Evolutionary conservation across 2,888 invertebrate species (phyloP).

Genomic region (Parasteatoda lunata): DNA sequence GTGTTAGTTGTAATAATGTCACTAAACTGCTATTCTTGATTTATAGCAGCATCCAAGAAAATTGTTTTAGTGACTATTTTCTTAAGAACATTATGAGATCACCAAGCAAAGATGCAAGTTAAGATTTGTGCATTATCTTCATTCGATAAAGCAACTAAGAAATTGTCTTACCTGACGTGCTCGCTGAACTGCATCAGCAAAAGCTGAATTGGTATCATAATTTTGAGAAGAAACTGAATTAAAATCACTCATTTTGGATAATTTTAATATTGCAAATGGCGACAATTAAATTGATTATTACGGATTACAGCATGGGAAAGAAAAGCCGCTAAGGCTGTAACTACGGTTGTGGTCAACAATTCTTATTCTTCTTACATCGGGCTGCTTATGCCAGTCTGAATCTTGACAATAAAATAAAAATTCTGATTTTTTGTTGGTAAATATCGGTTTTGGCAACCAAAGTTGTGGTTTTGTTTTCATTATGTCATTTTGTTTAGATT

Average conservation of each 20-base stretch:
- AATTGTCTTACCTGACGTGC: constrained; percentile 67
- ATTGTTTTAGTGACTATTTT: neutral
- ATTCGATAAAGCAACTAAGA: neutral
- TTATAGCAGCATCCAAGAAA: neutral
- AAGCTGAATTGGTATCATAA: constrained; percentile 67
- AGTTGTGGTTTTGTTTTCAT: too few relatives aligned
- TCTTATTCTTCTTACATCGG: too few relatives aligned
- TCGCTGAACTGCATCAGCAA: constrained; percentile 70
- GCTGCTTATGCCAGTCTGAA: too few relatives aligned
- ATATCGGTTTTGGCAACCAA: too few relatives aligned
- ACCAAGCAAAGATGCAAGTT: neutral
- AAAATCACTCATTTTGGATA: constrained; percentile 54
- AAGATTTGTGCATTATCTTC: neutral
- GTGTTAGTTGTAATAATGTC: neutral
- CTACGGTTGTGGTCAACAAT: too few relatives aligned
- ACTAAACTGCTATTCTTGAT: neutral
- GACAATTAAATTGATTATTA: neutral
- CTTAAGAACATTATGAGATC: neutral
- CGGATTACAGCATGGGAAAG: too few relatives aligned
- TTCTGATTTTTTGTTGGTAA: too few relatives aligned
- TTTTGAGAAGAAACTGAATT: constrained; percentile 54
- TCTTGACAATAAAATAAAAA: too few relatives aligned
- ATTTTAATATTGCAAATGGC: constrained; percentile 43
- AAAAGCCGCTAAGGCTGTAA: too few relatives aligned
- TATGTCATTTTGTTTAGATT: too few relatives aligned